Percentiles rank a stretch among this genome's conserved stretches.
Conservation (phyloP, 2,113 vertebrate genomes). For the Dicaeum eximium region DNA sequence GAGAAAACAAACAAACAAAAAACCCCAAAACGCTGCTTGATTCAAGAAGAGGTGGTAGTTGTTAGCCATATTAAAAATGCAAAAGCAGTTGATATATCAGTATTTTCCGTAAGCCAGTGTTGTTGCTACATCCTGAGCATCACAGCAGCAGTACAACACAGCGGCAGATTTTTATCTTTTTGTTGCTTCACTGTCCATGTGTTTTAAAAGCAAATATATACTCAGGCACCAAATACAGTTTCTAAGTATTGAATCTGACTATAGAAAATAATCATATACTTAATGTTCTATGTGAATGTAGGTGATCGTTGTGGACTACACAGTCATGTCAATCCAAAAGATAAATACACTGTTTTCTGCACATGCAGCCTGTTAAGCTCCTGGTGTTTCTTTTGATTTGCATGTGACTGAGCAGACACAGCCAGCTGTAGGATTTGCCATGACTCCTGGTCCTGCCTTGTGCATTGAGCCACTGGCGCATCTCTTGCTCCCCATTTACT, state of each 20-base stretch:
- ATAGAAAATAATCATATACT: not conserved
- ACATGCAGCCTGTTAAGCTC: not conserved
- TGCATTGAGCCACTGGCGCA: rapidly evolving
- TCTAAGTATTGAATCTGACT: not conserved
- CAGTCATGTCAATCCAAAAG: not conserved
- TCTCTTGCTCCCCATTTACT: not conserved
- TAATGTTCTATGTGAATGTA: not conserved
- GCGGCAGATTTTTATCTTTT: not conserved
- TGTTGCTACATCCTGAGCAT: not conserved
- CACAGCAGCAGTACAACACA: not conserved
- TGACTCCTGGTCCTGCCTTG: not conserved
- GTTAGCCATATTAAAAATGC: not conserved
- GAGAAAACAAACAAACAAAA: not conserved
- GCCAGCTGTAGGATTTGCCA: not conserved
- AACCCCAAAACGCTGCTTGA: not conserved
- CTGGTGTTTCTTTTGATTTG: not conserved
- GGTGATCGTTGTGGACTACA: not conserved
- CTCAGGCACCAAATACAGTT: not conserved
- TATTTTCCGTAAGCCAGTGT: not conserved
- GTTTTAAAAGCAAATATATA: not conserved
- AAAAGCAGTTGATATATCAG: not conserved
- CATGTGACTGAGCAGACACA: not conserved
- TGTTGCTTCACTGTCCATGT: not conserved
- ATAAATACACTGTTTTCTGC: not conserved
- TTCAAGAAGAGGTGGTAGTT: not conserved